Conservation (phyloP, 2,113 vertebrate genomes). For the Eubucco bourcierii region DNA sequence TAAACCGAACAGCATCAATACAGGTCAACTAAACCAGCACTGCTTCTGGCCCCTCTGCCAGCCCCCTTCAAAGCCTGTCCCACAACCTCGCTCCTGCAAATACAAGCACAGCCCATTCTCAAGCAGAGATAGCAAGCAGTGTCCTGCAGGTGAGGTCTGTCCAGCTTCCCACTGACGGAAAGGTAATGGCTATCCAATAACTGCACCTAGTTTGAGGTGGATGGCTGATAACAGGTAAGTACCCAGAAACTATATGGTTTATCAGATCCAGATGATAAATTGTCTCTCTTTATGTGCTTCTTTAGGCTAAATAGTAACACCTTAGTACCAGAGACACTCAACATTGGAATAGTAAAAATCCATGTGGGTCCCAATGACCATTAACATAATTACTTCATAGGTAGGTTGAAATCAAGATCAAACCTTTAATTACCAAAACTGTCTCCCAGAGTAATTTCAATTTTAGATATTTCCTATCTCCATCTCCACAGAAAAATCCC, state of each 20-base stretch:
- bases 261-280: not conserved
- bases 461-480: not conserved
- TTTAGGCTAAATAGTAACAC: not conserved
- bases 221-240: not conserved
- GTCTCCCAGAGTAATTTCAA: not conserved
- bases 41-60: not conserved
- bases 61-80: not conserved
- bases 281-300: not conserved
- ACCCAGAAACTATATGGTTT: not conserved
- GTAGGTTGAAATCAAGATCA: not conserved
- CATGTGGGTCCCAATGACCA: not conserved
- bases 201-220: not conserved
- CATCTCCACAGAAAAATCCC: not conserved
- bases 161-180: not conserved
- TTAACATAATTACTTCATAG: not conserved
- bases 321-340: not conserved
- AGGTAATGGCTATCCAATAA: not conserved
- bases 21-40: fast-evolving
- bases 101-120: not conserved
- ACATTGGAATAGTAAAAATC: not conserved
- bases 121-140: not conserved
- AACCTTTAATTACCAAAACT: not conserved
- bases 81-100: not conserved
- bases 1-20: not conserved
- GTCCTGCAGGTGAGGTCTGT: not conserved